Conservation (phyloP, 1,140 invertebrate genomes). For the Diprion similis region DNA sequence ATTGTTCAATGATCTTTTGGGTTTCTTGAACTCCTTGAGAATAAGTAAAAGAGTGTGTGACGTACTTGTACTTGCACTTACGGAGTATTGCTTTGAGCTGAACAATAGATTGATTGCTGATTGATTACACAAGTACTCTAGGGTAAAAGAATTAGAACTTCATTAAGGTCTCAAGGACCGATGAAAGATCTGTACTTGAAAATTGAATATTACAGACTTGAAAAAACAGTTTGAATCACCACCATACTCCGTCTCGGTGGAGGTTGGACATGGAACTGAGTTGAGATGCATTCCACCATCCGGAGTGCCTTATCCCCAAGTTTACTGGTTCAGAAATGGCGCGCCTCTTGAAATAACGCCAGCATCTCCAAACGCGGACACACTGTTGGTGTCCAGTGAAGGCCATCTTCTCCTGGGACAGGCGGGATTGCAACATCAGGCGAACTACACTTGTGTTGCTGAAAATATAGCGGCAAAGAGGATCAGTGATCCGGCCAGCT, state of each 20-base stretch:
- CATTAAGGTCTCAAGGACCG: too few relatives aligned
- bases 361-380: conserved; percentile 6
- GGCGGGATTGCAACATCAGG: conserved; percentile 47
- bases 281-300: conserved; percentile 85
- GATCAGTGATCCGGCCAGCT: conserved; percentile 78
- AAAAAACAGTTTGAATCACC: conserved; percentile 77
- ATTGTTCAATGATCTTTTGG: too few relatives aligned
- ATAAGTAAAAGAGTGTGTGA: too few relatives aligned
- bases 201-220: conserved; percentile 66
- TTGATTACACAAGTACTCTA: too few relatives aligned
- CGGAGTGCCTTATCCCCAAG: conserved; percentile 78
- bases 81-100: too few relatives aligned
- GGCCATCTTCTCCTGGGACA: conserved; percentile 23
- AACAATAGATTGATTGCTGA: too few relatives aligned
- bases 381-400: conserved; percentile 19
- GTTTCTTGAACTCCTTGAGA: too few relatives aligned
- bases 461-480: conserved; percentile 86
- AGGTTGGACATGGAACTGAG: conserved; percentile 78
- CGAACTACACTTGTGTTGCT: conserved; percentile 93
- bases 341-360: conserved; percentile 64
- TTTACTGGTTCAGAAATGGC: conserved; percentile 77
- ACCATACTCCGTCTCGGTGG: conserved; percentile 78
- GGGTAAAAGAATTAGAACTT: too few relatives aligned
- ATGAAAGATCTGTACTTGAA: not conserved
- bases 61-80: too few relatives aligned